Conservation (phyloP, 2,888 invertebrate species). For the Hipparchia sbordonii region DNA sequence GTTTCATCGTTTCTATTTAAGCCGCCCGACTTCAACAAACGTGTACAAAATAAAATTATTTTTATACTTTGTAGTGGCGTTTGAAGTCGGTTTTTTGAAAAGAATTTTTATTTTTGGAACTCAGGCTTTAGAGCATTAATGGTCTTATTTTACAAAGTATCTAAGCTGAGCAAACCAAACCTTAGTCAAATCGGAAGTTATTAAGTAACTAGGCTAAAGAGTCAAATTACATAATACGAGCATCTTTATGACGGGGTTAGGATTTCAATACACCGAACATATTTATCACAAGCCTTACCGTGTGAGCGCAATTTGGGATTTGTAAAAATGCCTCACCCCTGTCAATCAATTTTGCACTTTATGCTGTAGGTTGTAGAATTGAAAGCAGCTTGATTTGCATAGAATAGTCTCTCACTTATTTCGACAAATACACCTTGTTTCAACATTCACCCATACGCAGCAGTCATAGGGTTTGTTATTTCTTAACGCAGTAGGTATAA, state of each 20-base stretch:
- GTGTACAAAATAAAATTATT: no score
- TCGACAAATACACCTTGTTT: constrained; percentile 56
- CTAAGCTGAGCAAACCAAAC: neutral
- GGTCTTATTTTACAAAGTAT: no score
- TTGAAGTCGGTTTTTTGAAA: no score
- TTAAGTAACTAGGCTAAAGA: constrained; percentile 38
- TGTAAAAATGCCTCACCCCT: constrained; percentile 57
- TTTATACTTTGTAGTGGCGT: no score
- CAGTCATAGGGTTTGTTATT: constrained; percentile 63
- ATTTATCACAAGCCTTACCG: constrained; percentile 71
- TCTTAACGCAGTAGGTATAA: constrained; percentile 58
- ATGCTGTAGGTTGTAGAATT: constrained; percentile 50
- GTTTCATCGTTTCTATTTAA: no score
- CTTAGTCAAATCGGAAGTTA: constrained; percentile 8
- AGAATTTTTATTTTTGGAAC: no score
- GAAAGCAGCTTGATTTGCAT: constrained; percentile 56
- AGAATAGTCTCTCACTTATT: constrained; percentile 59
- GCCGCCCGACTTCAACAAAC: no score
- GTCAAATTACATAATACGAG: constrained; percentile 59
- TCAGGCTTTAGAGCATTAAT: no score
- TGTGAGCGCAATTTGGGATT: constrained; percentile 76
- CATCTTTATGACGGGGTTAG: constrained; percentile 71
- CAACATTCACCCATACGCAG: constrained; percentile 61
- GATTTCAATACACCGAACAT: constrained; percentile 77
- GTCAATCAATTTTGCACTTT: constrained; percentile 53